A percentile compares a stretch with the other conserved stretches of the same genome.
These are phyloP conservation scores for Neosilurus hyrtlii DNA, from an alignment of 2,797 vertebrate species.

Conservation along the genomic window DNA sequence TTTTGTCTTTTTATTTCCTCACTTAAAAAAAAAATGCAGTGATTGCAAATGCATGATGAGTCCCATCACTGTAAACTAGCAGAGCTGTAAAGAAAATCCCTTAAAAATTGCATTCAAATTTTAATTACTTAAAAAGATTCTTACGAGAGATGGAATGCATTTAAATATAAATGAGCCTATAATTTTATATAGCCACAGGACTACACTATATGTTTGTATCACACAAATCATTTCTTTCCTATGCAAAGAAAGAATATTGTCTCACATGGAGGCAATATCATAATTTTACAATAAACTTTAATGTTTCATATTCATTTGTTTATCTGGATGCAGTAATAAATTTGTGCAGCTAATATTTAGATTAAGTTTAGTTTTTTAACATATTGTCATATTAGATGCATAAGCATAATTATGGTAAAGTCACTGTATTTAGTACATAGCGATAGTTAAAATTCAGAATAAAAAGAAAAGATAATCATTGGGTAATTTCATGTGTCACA, in stretches of 20 bases:
- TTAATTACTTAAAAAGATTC: conserved; percentile 15
- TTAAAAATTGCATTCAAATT: conserved; percentile 4
- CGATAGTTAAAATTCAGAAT: background rate
- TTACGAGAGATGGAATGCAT: background rate
- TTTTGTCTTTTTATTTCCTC: background rate
- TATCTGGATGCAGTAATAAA: background rate
- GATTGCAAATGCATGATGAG: conserved; percentile 1
- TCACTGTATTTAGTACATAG: background rate
- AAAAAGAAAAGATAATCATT: background rate
- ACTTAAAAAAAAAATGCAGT: background rate
- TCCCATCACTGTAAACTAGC: conserved; percentile 1
- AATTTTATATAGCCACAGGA: conserved; percentile 11
- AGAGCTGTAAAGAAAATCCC: background rate
- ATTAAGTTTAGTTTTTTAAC: background rate
- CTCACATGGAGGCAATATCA: background rate
- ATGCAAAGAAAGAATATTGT: background rate
- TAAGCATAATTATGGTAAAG: background rate
- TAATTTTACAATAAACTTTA: conserved; percentile 3
- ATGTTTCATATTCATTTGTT: background rate
- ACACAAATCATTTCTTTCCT: background rate
- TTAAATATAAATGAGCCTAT: conserved; percentile 10
- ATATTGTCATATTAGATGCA: background rate
- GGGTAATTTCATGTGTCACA: background rate
- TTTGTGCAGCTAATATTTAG: background rate
- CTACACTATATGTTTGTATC: background rate